Evolutionary conservation across 2,888 invertebrate species (phyloP).

Genomic region (Palloptera scutellata): DNA sequence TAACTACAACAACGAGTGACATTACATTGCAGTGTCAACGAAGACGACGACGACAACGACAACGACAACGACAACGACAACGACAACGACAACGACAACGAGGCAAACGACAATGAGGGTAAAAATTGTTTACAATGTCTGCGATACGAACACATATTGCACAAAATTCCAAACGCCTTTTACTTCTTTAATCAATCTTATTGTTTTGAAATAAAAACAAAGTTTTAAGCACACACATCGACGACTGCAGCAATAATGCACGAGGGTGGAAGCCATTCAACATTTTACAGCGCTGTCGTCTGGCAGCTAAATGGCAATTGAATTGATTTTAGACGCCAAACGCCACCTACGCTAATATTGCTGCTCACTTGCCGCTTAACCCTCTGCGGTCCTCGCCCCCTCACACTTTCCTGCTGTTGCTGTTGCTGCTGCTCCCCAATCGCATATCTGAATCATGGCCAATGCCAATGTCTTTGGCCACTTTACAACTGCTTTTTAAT

Average conservation of each 20-base stretch:
- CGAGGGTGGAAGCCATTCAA: too few species aligned
- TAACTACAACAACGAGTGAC: background rate
- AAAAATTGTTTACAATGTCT: too few species aligned
- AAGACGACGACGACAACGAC: background rate
- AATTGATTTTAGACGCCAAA: slow-evolving; percentile 17
- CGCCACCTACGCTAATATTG: background rate
- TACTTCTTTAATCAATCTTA: slow-evolving; percentile 20
- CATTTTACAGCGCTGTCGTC: slow-evolving; percentile 18
- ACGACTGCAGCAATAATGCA: too few species aligned
- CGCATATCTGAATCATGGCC: slow-evolving; percentile 4
- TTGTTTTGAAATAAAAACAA: background rate
- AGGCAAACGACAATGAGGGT: background rate
- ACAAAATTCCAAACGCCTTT: too few species aligned
- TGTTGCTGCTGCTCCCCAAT: background rate
- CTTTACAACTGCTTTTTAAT: background rate
- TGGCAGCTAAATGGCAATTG: slow-evolving; percentile 30
- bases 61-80: background rate
- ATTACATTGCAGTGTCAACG: background rate
- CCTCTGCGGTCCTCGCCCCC: too few species aligned
- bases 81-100: background rate
- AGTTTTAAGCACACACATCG: background rate
- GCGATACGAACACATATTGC: too few species aligned
- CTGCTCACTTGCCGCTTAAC: too few species aligned
- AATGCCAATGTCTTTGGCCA: slow-evolving; percentile 30
- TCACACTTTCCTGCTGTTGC: too few species aligned